A percentile compares a stretch with the other conserved stretches of the same genome.
Conservation (phyloP, 2,888 invertebrate species). For the Euzetes globulus region DNA sequence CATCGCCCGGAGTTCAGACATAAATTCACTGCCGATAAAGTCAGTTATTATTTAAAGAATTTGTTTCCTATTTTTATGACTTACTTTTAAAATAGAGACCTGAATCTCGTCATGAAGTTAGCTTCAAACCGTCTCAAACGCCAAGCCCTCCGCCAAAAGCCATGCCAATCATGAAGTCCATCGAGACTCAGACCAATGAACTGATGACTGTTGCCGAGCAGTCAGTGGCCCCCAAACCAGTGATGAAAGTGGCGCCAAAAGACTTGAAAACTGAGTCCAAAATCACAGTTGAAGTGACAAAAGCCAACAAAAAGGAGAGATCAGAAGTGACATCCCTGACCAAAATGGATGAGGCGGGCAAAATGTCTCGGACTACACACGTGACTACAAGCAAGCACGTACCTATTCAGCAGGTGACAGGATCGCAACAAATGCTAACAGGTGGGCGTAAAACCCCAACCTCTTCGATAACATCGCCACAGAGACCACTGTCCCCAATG, state of each 20-base stretch:
- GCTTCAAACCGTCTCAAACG: background rate
- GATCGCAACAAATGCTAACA: background rate
- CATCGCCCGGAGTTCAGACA: background rate
- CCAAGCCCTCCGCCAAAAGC: background rate
- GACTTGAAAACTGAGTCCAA: constrained; percentile 28
- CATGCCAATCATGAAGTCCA: constrained; percentile 11
- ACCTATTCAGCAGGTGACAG: background rate
- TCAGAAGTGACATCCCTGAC: constrained; percentile 30
- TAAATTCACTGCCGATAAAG: constrained; percentile 20
- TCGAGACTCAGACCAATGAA: constrained; percentile 14
- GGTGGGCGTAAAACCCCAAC: background rate
- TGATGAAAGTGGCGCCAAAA: constrained; percentile 13
- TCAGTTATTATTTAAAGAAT: background rate
- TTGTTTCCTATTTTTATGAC: background rate
- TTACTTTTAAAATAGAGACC: background rate
- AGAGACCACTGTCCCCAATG: constrained; percentile 16
- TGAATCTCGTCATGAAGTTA: constrained; percentile 7
- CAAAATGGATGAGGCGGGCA: constrained; percentile 33
- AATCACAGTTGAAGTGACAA: constrained; percentile 24
- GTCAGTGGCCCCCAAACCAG: background rate
- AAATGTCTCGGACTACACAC: constrained; percentile 30
- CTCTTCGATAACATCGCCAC: background rate
- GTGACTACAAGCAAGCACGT: constrained; percentile 32
- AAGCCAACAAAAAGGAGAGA: constrained; percentile 17
- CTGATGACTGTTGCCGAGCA: background rate